Evolutionary conservation across 1,140 invertebrate genomes (phyloP), one percentile per base, ranked within the genome.

Genomic region (Pantala flavescens): DNA sequence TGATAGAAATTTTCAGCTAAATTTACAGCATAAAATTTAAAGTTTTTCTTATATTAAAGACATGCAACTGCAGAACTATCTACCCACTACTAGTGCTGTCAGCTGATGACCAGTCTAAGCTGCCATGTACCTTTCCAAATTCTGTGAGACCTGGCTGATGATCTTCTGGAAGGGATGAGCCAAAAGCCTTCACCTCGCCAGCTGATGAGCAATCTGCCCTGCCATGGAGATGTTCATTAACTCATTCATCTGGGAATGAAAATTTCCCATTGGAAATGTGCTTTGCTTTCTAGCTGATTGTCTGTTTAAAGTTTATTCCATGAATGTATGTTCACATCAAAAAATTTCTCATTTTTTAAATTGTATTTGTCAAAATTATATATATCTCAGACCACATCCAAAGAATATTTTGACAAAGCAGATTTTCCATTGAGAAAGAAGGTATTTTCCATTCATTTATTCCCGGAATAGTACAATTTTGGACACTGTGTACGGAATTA

Each of bases 161-260:
- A 77, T 89, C 87, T 79, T 88, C 85, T 83, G 90, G 89, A 79
- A 88, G 76, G 43, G 79, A 77, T 36, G 28, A 36, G 12, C 75
- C 76, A 43, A 82, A 83, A 76, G 75, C 81, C 78, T 84, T 84
- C 78, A 79, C 88, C 81, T 88, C 87, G 82, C 87, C 86, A 81
- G 86, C 85, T 81, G 85, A 86, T 82, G 87, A 90, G 80, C 90
- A 91, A 84, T 90, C 90, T 83, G 90, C 89, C 90, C 90, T 91
- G 81, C 81, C 82, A 79, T 80, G 79, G 81, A 82, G 82, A 83
- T 80, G 78, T 80, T 80, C 77, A 78, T 83, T 83, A 82, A 63
- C 49, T 63, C 49, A 63, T 63, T 63, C 16, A 63, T 63, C 49
- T 63, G 49, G 49, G 49, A 63, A 63, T 63, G 49, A 11, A 19